Conservation (phyloP, 2,797 vertebrate species). For the Valencia hispanica region DNA sequence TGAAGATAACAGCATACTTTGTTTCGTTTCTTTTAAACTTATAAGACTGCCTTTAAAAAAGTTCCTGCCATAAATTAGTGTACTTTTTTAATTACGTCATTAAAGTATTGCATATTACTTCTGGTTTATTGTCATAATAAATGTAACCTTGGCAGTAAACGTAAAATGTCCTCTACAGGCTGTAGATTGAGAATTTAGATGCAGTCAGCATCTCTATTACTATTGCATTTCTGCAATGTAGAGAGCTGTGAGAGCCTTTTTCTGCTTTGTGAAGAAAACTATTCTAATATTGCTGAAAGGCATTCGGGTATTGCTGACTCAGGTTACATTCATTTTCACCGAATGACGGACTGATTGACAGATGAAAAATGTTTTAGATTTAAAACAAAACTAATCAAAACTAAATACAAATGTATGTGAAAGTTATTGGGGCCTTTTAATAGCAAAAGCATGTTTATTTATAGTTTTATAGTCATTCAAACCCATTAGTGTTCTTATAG, state of each 20-base stretch:
- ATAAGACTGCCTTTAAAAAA: background rate
- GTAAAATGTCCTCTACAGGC: background rate
- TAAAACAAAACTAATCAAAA: background rate
- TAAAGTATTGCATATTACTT: background rate
- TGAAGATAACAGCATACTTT: background rate
- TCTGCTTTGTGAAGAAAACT: background rate
- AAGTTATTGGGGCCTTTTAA: background rate
- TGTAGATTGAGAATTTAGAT: background rate
- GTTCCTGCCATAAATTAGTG: background rate
- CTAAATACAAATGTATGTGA: background rate
- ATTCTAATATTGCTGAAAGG: constrained; percentile 1
- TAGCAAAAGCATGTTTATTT: background rate
- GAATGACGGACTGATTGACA: background rate
- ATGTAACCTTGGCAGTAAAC: background rate
- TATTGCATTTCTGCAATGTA: background rate
- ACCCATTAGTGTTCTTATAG: too few relatives aligned
- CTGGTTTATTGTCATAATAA: constrained; percentile 3
- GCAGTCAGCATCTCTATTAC: background rate
- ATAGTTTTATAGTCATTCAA: background rate
- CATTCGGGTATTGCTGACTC: constrained; percentile 1
- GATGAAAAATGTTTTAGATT: background rate
- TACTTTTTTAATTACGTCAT: background rate
- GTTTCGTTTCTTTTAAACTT: background rate
- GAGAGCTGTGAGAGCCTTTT: background rate
- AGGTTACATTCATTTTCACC: background rate